These are phyloP conservation scores for Napeogenes inachia DNA, from an alignment of 2,888 invertebrate species.

Conservation along the genomic window DNA sequence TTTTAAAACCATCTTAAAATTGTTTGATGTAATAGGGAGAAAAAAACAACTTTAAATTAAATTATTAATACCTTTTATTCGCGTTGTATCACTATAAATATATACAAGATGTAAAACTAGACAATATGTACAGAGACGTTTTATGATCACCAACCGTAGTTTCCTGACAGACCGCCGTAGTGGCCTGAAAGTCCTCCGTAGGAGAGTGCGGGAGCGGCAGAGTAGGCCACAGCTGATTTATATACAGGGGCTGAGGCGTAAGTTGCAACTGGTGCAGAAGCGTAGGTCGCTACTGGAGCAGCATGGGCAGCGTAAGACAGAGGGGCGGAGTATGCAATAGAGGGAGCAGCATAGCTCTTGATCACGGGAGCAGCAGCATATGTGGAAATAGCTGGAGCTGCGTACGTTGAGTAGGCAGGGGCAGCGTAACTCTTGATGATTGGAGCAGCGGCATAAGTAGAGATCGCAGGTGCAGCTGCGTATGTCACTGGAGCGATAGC, in stretches of 20 bases:
- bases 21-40: neutral
- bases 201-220: conserved; percentile 34
- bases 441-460: conserved; percentile 50
- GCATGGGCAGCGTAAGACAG: conserved; percentile 35
- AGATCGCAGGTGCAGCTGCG: conserved; percentile 67
- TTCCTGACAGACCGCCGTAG: conserved; percentile 79
- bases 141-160: conserved; percentile 79
- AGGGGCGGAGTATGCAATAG: conserved; percentile 42
- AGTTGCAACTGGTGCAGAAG: too few species aligned
- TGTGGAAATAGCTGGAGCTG: conserved; percentile 72
- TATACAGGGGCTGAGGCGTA: conserved; percentile 31
- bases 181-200: conserved; percentile 63
- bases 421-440: conserved; percentile 54
- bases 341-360: conserved; percentile 48
- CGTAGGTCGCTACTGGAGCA: conserved; percentile 31
- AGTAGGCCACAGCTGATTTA: conserved; percentile 33
- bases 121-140: conserved; percentile 46
- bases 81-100: conserved; percentile 64
- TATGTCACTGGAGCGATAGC: conserved; percentile 47
- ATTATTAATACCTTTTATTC: conserved; percentile 45
- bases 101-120: conserved; percentile 55
- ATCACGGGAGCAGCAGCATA: conserved; percentile 30
- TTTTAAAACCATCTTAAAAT: too few species aligned
- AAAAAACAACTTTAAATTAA: conserved; percentile 1
- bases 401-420: conserved; percentile 77